phyloP scores from a whole-genome alignment of 2,797 vertebrate species.

The Pipistrellus nathusii region DNA sequence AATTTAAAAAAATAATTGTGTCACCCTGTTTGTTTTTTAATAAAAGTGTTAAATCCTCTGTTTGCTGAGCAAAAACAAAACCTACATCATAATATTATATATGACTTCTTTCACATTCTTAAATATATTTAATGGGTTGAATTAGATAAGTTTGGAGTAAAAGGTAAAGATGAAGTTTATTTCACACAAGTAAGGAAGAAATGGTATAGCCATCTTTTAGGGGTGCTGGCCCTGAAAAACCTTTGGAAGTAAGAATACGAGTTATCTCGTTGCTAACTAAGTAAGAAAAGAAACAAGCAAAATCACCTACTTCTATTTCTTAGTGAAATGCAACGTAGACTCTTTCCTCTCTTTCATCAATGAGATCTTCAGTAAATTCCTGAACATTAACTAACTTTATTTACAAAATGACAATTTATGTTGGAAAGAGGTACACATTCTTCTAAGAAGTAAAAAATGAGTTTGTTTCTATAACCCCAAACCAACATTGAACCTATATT shows the following conservation, averaged over 20 bases:
- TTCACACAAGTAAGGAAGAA: constrained; percentile 6
- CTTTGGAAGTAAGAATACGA: neutral
- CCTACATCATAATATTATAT: neutral
- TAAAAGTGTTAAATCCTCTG: neutral
- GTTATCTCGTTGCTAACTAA: neutral
- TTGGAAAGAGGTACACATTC: neutral
- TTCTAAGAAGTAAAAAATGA: neutral
- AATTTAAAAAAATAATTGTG: neutral
- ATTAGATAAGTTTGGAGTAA: neutral
- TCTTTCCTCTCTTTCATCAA: neutral
- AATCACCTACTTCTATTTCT: neutral
- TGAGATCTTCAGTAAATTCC: neutral
- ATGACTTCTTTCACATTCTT: constrained; percentile 25
- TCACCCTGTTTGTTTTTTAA: neutral
- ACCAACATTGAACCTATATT: neutral
- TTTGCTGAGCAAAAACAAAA: constrained; percentile 33
- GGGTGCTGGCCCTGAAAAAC: neutral
- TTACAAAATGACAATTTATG: neutral
- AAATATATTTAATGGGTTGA: neutral
- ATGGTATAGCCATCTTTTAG: neutral
- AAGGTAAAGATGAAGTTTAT: neutral
- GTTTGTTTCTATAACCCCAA: neutral
- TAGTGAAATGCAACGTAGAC: neutral
- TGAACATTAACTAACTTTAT: constrained; percentile 20
- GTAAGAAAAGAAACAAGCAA: neutral